A percentile compares a stretch with the other conserved stretches of the same genome.
Evolutionary conservation across 1,140 invertebrate species (phyloP).

Genomic region (Micrasema minimum): DNA sequence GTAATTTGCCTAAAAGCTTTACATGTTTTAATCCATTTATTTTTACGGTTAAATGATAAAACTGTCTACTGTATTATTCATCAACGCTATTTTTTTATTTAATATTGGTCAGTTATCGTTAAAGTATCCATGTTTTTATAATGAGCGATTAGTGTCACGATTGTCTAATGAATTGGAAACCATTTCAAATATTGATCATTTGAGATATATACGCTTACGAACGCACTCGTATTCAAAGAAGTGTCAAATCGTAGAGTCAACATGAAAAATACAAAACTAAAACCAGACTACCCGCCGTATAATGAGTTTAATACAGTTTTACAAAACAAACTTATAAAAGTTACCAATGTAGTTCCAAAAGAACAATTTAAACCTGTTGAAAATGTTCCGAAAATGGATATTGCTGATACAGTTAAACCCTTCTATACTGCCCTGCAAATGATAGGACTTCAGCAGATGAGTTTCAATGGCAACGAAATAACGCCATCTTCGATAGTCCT

Average conservation of each 20-base stretch:
- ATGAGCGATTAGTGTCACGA: not conserved
- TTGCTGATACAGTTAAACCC: slow-evolving; percentile 39
- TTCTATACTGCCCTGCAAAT: slow-evolving; percentile 42
- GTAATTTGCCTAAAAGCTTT: too few species aligned
- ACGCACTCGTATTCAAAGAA: slow-evolving; percentile 7
- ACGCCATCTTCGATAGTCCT: not conserved
- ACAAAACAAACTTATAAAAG: slow-evolving; percentile 42
- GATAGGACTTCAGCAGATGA: slow-evolving; percentile 46
- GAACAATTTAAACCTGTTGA: slow-evolving; percentile 8
- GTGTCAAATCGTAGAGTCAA: slow-evolving; percentile 32
- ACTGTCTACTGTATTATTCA: too few species aligned
- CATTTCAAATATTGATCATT: not conserved
- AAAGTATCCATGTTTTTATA: not conserved
- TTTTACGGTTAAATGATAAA: too few species aligned
- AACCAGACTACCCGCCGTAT: too few species aligned
- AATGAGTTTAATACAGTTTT: slow-evolving; percentile 35
- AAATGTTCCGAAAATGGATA: slow-evolving; percentile 24
- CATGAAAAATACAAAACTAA: too few species aligned
- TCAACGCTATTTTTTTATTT: too few species aligned
- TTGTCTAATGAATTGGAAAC: not conserved
- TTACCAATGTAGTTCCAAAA: slow-evolving; percentile 43
- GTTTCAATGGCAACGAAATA: slow-evolving; percentile 32
- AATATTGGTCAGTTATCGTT: too few species aligned
- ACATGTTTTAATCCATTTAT: too few species aligned
- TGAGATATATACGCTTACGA: not conserved